These are phyloP conservation scores for Dastarcus helophoroides DNA, from an alignment of 2,888 invertebrate species.

Conservation along the genomic window DNA sequence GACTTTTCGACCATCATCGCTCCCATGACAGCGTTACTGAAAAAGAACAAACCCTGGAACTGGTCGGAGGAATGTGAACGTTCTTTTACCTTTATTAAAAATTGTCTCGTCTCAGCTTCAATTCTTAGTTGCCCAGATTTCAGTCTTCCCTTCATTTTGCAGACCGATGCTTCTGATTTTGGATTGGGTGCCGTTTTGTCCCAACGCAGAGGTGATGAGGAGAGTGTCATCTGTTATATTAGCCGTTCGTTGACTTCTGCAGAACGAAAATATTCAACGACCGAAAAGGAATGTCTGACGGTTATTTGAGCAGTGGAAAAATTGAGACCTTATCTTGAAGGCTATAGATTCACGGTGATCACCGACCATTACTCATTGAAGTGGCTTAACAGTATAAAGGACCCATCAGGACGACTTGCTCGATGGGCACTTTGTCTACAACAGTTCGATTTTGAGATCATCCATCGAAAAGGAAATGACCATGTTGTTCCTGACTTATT, in stretches of 20 bases:
- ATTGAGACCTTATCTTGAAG: conserved; percentile 17
- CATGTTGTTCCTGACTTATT: conserved; percentile 6
- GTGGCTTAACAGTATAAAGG: conserved; percentile 13
- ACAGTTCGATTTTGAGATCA: conserved; percentile 8
- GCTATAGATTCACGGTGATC: conserved; percentile 13
- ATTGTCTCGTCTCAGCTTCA: conserved; percentile 10
- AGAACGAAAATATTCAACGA: conserved; percentile 14
- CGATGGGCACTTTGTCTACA: conserved; percentile 12
- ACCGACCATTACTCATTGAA: conserved; percentile 16
- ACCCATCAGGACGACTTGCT: conserved; percentile 14
- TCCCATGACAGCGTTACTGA: conserved; percentile 12
- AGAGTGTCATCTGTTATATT: conserved; percentile 13
- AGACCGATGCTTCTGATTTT: conserved; percentile 14
- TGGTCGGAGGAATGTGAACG: conserved; percentile 13
- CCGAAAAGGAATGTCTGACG: conserved; percentile 15
- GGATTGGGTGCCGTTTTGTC: conserved; percentile 15
- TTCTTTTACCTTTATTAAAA: conserved; percentile 9
- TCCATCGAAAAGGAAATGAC: conserved; percentile 14
- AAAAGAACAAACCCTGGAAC: conserved; percentile 11
- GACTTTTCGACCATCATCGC: conserved; percentile 14
- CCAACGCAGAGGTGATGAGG: conserved; percentile 13
- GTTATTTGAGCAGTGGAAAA: conserved; percentile 19
- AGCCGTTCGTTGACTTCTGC: conserved; percentile 12
- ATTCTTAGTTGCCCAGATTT: conserved; percentile 16
- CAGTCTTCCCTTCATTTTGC: conserved; percentile 12